Evolutionary conservation across 2,888 invertebrate genomes (phyloP).

Genomic region (Eumacrocentrus americanus): DNA sequence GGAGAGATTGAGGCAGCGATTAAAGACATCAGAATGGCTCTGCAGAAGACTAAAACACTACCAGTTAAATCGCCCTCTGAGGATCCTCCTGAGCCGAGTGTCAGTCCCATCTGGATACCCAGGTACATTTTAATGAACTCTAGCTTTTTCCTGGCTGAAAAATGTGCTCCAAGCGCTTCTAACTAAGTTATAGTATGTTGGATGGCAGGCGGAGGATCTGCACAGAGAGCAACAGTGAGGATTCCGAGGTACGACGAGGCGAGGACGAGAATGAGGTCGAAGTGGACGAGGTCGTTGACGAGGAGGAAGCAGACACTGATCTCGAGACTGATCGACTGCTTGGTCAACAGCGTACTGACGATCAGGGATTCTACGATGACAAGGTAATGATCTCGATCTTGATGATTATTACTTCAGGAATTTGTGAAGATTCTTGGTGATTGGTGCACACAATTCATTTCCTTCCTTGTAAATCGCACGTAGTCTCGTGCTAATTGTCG

Average conservation of each 20-base stretch:
- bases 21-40: constrained; percentile 81
- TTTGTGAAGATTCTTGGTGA: constrained; percentile 15
- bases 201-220: constrained; percentile 59
- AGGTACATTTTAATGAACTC: constrained; percentile 60
- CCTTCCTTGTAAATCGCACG: constrained; percentile 23
- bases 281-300: constrained; percentile 55
- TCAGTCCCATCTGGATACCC: constrained; percentile 75
- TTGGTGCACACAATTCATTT: constrained; percentile 23
- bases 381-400: constrained; percentile 65
- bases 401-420: background rate
- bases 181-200: constrained; percentile 61
- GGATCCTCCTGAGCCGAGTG: constrained; percentile 63
- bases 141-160: background rate
- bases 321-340: constrained; percentile 95
- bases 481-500: constrained; percentile 26
- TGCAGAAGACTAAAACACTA: constrained; percentile 75
- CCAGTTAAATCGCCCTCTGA: constrained; percentile 64
- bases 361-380: constrained; percentile 90
- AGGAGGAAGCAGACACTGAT: constrained; percentile 93
- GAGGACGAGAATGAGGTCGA: constrained; percentile 58
- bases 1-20: constrained; percentile 71
- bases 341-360: constrained; percentile 93
- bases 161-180: constrained; percentile 49
- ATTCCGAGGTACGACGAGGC: constrained; percentile 53
- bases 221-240: constrained; percentile 58